Base-by-base conservation (phyloP, 2,113 vertebrate species). In the Lethenteron reissneri region DNA sequence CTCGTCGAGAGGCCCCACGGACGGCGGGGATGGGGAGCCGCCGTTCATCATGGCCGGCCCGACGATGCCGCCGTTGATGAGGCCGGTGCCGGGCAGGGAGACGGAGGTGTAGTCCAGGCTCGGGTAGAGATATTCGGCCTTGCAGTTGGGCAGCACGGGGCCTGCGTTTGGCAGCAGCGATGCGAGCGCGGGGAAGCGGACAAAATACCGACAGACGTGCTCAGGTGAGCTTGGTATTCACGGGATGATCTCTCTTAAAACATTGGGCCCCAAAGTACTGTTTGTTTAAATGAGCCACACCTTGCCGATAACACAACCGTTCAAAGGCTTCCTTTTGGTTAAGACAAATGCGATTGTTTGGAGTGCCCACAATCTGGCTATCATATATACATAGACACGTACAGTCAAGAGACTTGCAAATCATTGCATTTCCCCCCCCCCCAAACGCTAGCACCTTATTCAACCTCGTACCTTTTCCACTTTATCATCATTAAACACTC, bases 91-190 rank as follows among this genome's bases (percentile, higher is more conserved):
- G 0, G 89, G 79, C 17, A 92, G 72, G 41, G 41, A 41, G 41
- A 41, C 41, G 0, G 86, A 78, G 2, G 86, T 77, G 73, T 90
- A 97, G 71, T 99, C 90, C 0, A 90, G 76, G 72, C 94, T 78
- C 9, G 87, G 85, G 71, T 89, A 85, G 0, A 74, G 86, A 76
- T 92, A 75, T 56, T 94, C 89, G 0, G 86, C 78, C 1, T 87
- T 82, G 78, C 88, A 89, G 78, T 82, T 64, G 92, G 82, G 64
- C 92, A 96, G 21, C 89, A 82, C 0, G 90, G 87, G 58, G 88
- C 85, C 77, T 95, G 86, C 0, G 88, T 92, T 15, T 97, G 92
- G 96, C 74, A 11, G 75, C 73, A 58, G 58, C 71, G 71, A 70
- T 57, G 74, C n/a, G 17, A 57, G 73, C 10, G 69, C 57, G 10